Evolutionary conservation across 2,888 invertebrate genomes (phyloP).

Genomic region (Congeria kusceri): DNA sequence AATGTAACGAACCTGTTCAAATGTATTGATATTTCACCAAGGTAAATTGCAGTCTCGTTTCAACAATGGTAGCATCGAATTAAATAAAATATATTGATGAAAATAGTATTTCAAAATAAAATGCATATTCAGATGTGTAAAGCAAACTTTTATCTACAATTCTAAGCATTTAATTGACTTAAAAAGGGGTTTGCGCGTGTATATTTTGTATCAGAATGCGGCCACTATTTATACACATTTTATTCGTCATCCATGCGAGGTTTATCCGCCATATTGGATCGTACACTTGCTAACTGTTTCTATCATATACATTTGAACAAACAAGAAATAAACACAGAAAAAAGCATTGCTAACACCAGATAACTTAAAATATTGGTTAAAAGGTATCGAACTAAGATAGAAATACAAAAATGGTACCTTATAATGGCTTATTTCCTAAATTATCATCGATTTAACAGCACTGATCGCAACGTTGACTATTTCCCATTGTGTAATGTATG

Average conservation of each 20-base stretch:
- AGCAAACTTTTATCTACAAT: conserved; percentile 10
- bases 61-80: conserved; percentile 26
- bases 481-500: conserved; percentile 10
- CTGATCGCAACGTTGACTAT: conserved; percentile 3
- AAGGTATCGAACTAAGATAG: conserved; percentile 16
- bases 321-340: conserved; percentile 38
- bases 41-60: conserved; percentile 5
- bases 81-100: conserved; percentile 33
- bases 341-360: neutral
- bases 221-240: neutral
- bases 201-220: neutral
- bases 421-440: neutral
- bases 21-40: conserved; percentile 12
- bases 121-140: neutral
- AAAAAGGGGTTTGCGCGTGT: neutral
- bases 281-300: conserved; percentile 23
- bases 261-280: conserved; percentile 63
- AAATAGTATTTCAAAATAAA: neutral
- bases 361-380: neutral
- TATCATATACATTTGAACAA: conserved; percentile 23
- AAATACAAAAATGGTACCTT: conserved; percentile 29
- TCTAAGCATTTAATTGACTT: neutral
- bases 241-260: conserved; percentile 30
- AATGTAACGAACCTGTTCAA: conserved; percentile 1
- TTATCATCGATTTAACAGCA: conserved; percentile 13